phyloP scores from a whole-genome alignment of 2,888 invertebrate genomes.

The Unio delphinus region DNA sequence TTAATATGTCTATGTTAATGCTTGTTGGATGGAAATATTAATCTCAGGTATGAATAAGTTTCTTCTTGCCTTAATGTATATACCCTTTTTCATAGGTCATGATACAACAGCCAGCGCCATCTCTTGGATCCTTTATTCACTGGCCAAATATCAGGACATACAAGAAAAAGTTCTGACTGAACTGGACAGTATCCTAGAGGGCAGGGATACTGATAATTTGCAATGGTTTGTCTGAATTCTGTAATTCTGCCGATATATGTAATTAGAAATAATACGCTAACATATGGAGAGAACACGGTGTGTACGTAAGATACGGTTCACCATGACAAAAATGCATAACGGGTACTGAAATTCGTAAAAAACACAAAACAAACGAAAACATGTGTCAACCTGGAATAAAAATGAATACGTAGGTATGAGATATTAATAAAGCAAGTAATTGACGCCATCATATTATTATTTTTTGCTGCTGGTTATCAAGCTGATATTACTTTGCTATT shows the following conservation, averaged over 20 bases:
- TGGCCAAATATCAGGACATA: constrained; percentile 28
- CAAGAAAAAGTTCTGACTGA: constrained; percentile 17
- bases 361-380: too few species aligned
- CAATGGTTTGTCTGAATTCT: not conserved
- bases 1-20: too few species aligned
- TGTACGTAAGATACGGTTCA: not conserved
- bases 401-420: too few species aligned
- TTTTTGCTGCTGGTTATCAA: too few species aligned
- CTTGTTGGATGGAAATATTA: too few species aligned
- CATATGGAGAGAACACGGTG: not conserved
- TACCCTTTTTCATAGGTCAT: constrained; percentile 21
- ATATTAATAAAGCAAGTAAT: too few species aligned
- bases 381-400: too few species aligned
- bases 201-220: not conserved
- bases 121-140: constrained; percentile 32
- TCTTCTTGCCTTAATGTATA: not conserved
- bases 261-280: not conserved
- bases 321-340: not conserved
- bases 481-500: too few species aligned
- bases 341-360: too few species aligned
- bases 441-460: too few species aligned
- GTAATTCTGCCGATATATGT: too few species aligned
- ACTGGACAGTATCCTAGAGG: constrained; percentile 2
- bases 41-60: too few species aligned
- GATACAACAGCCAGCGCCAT: constrained; percentile 41